Conservation (phyloP, 2,888 invertebrate genomes). For the Alentia gelatinosa region DNA sequence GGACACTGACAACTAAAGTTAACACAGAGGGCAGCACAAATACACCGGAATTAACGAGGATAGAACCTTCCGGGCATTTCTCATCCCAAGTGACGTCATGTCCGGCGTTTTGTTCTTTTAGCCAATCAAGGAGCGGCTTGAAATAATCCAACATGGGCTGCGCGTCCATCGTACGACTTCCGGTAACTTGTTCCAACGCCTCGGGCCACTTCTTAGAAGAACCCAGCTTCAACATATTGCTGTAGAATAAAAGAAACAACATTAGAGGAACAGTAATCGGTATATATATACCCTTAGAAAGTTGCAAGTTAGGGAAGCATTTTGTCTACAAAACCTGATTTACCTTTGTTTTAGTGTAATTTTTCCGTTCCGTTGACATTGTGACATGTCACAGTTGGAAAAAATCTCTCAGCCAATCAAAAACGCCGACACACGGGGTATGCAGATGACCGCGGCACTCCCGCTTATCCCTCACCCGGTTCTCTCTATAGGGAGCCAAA, state of each 20-base stretch:
- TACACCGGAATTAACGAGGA: background rate
- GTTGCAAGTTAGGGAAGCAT: background rate
- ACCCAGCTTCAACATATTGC: slow-evolving; percentile 74
- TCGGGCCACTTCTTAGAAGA: slow-evolving; percentile 84
- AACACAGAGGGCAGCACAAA: background rate
- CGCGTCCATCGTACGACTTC: slow-evolving; percentile 86
- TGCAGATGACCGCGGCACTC: too few relatives aligned
- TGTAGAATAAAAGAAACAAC: background rate
- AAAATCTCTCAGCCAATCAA: background rate
- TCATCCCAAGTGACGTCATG: slow-evolving; percentile 61
- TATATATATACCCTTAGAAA: background rate
- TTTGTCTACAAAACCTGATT: background rate
- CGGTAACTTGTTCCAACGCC: slow-evolving; percentile 89
- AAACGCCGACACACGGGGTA: background rate
- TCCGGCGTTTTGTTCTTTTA: slow-evolving; percentile 82
- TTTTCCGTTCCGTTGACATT: background rate
- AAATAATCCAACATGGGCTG: slow-evolving; percentile 91
- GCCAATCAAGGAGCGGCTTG: slow-evolving; percentile 89
- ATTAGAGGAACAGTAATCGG: too few relatives aligned
- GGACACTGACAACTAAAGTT: background rate
- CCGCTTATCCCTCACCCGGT: too few relatives aligned
- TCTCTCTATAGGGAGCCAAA: too few relatives aligned
- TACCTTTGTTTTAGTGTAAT: background rate
- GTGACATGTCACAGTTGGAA: background rate
- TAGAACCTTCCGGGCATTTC: slow-evolving; percentile 3